Evolutionary conservation across 37 sponge, comb jelly and placozoan genomes (phyloP).

Genomic region (Halichondria panicea): DNA sequence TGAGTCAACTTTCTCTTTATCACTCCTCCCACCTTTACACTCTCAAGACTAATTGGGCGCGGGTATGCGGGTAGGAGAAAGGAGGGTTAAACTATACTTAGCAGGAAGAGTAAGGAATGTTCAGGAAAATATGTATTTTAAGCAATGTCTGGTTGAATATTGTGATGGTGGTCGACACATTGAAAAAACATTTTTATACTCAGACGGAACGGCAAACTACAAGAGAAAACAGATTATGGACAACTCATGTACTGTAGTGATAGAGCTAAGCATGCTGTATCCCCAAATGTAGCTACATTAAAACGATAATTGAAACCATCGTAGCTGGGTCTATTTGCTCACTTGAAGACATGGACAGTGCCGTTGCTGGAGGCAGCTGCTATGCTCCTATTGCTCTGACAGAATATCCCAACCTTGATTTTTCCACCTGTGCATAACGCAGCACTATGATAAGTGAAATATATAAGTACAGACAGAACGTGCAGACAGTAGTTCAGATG

Average conservation of each 20-base stretch:
- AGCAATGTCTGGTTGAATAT: not conserved
- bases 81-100: not conserved
- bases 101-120: not conserved
- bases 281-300: not conserved
- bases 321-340: conserved; percentile 6
- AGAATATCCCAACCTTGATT: conserved; percentile 58
- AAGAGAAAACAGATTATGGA: too few species aligned
- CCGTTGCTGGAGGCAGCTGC: conserved; percentile 66
- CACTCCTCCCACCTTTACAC: conserved; percentile 1
- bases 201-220: too few species aligned
- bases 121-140: not conserved
- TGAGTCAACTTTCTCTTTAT: conserved; percentile 22
- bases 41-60: conserved; percentile 27
- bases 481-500: too few species aligned
- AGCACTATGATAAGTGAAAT: not conserved
- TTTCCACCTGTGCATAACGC: conserved; percentile 12
- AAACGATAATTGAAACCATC: not conserved
- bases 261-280: not conserved
- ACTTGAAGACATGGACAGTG: conserved; percentile 45
- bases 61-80: too few species aligned
- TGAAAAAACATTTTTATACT: too few species aligned
- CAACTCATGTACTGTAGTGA: not conserved
- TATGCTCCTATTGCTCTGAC: conserved; percentile 28
- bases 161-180: not conserved
- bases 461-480: not conserved